Evolutionary conservation across 1,140 invertebrate species (phyloP).

Genomic region (Atta cephalotes): DNA sequence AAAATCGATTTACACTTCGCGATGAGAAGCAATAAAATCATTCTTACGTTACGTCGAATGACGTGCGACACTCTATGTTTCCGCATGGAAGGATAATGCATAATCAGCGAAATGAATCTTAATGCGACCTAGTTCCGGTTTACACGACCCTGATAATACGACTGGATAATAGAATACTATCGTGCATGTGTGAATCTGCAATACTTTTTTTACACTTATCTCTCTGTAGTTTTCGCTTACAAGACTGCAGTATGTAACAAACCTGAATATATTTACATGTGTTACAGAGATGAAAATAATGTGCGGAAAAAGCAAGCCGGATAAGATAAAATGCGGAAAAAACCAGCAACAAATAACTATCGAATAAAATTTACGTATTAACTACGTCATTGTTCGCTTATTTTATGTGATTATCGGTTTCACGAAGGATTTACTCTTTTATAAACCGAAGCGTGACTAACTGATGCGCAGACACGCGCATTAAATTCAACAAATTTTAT

Average conservation of each 20-base stretch:
- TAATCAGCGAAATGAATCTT: slow-evolving; percentile 44
- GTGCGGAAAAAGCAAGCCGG: slow-evolving; percentile 1
- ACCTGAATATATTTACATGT: slow-evolving; percentile 6
- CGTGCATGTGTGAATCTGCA: background rate
- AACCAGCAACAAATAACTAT: background rate
- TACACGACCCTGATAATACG: slow-evolving; percentile 22
- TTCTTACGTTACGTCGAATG: slow-evolving; percentile 3
- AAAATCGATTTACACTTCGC: slow-evolving; percentile 7
- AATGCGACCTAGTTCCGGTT: slow-evolving; percentile 24
- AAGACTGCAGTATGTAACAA: background rate
- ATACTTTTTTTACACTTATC: background rate
- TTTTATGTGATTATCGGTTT: slow-evolving; percentile 26
- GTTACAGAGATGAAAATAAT: slow-evolving; percentile 27
- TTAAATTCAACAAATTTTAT: slow-evolving; percentile 11
- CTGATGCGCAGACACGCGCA: background rate
- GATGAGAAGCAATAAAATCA: slow-evolving; percentile 11
- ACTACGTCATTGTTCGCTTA: slow-evolving; percentile 13
- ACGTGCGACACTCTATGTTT: slow-evolving; percentile 22
- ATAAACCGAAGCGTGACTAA: background rate
- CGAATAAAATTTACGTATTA: slow-evolving; percentile 43
- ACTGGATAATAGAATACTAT: background rate
- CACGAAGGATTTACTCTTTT: background rate
- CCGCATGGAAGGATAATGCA: background rate
- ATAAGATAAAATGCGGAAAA: slow-evolving; percentile 31
- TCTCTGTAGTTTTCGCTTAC: background rate